Percentiles rank a stretch among this genome's conserved stretches.
phyloP scores from a whole-genome alignment of 1,140 invertebrate genomes.

The Drosophila orena region DNA sequence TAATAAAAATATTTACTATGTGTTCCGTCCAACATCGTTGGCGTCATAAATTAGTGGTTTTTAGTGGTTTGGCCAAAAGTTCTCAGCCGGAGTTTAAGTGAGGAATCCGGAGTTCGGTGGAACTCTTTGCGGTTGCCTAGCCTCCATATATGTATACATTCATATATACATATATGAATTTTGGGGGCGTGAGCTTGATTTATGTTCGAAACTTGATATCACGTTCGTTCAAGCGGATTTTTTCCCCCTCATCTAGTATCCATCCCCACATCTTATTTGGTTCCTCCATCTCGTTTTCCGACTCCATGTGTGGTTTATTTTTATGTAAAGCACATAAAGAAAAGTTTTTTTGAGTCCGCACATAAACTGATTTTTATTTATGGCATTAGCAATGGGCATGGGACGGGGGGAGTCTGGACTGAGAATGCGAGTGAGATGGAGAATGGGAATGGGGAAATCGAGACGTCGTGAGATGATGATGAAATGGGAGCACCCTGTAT shows the following conservation, averaged over 20 bases:
- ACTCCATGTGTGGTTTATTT: constrained; percentile 67
- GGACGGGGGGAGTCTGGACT: constrained; percentile 13
- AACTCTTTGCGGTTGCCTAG: constrained; percentile 38
- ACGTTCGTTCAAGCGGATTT: constrained; percentile 72
- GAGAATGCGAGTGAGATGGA: constrained; percentile 17
- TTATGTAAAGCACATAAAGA: constrained; percentile 81
- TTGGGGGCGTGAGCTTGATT: constrained; percentile 77
- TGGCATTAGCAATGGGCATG: constrained; percentile 52
- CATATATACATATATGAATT: constrained; percentile 25
- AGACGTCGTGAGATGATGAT: constrained; percentile 74
- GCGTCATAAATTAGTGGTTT: constrained; percentile 78
- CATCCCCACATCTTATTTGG: not conserved
- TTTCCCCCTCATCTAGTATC: constrained; percentile 43
- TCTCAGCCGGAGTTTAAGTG: constrained; percentile 20
- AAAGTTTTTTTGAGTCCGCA: constrained; percentile 78
- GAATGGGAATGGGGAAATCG: constrained; percentile 64
- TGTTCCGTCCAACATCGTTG: constrained; percentile 60
- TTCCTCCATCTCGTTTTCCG: constrained; percentile 30
- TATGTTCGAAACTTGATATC: constrained; percentile 80
- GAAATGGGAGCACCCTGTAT: constrained; percentile 70
- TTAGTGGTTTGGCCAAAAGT: constrained; percentile 74
- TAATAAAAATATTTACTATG: constrained; percentile 82
- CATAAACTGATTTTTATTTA: constrained; percentile 82
- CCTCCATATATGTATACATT: not conserved
- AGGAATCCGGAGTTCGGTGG: constrained; percentile 9